Evolutionary conservation across 30 jellyfish, hydroid and myxozoan genomes (phyloP).

Genomic region (Cassiopea andromeda): DNA sequence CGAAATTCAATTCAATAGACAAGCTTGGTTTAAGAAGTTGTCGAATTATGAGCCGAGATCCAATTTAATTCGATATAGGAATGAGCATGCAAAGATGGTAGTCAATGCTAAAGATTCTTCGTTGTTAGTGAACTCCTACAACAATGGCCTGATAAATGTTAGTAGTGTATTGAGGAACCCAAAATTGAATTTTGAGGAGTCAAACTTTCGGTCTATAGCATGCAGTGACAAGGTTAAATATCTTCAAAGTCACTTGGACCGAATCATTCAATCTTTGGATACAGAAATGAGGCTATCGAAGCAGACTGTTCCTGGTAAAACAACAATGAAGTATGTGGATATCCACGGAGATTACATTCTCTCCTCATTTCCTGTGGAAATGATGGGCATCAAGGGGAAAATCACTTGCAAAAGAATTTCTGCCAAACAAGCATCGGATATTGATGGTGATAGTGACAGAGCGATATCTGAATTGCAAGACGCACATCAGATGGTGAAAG

Average conservation of each 20-base stretch:
- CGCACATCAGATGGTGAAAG: slow-evolving; percentile 54
- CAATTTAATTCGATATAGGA: slow-evolving; percentile 61
- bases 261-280: slow-evolving; percentile 70
- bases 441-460: slow-evolving; percentile 58
- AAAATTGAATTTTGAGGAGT: slow-evolving; percentile 8
- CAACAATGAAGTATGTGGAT: slow-evolving; percentile 54
- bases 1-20: slow-evolving; percentile 38
- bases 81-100: slow-evolving; percentile 27
- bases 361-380: slow-evolving; percentile 53
- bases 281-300: slow-evolving; percentile 74
- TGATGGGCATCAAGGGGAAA: slow-evolving; percentile 39
- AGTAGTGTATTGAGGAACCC: slow-evolving; percentile 45
- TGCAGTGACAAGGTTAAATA: slow-evolving; percentile 44
- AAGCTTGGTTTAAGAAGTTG: slow-evolving; percentile 89
- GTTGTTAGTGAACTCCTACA: slow-evolving; percentile 24
- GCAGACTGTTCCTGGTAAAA: slow-evolving; percentile 70
- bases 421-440: slow-evolving; percentile 55
- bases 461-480: slow-evolving; percentile 61
- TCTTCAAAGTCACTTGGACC: slow-evolving; percentile 80
- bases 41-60: slow-evolving; percentile 73
- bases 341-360: slow-evolving; percentile 72
- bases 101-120: slow-evolving; percentile 23
- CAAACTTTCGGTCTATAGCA: slow-evolving; percentile 20
- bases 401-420: slow-evolving; percentile 55
- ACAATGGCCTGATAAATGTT: slow-evolving; percentile 72